Percentiles rank a stretch among this genome's conserved stretches.
These are phyloP conservation scores for Calycopis cecrops DNA, from an alignment of 1,140 invertebrate genomes.

Conservation along the genomic window DNA sequence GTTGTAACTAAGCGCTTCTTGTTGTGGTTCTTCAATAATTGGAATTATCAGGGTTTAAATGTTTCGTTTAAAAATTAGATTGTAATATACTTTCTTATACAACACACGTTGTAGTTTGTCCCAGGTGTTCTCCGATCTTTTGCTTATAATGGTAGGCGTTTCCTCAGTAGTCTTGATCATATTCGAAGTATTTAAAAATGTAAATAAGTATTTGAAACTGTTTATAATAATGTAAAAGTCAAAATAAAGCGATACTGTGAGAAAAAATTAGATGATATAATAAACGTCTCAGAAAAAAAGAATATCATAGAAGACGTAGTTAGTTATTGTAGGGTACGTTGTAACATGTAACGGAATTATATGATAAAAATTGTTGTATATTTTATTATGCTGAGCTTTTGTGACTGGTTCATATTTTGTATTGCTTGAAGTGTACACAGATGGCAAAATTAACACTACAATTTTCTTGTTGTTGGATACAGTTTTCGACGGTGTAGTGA, in stretches of 20 bases:
- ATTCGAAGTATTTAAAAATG: constrained; percentile 53
- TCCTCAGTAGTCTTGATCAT: constrained; percentile 47
- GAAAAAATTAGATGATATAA: constrained; percentile 67
- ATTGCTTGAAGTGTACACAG: constrained; percentile 15
- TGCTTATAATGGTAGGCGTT: constrained; percentile 52
- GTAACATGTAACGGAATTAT: constrained; percentile 47
- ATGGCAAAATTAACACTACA: neutral
- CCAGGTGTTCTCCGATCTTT: constrained; percentile 43
- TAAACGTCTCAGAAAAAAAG: constrained; percentile 60
- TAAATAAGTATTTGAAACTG: constrained; percentile 68
- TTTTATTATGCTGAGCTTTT: constrained; percentile 37
- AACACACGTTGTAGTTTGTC: constrained; percentile 38
- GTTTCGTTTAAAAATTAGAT: constrained; percentile 57
- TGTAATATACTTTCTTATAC: constrained; percentile 46
- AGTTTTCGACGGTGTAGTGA: too few relatives aligned
- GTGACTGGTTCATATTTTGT: constrained; percentile 17
- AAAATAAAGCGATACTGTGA: constrained; percentile 74
- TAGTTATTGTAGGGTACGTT: constrained; percentile 60
- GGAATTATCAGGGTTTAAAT: constrained; percentile 71
- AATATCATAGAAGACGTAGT: constrained; percentile 68
- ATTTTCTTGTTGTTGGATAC: too few relatives aligned
- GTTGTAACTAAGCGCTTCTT: constrained; percentile 62
- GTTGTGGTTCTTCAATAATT: constrained; percentile 64
- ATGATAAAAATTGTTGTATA: constrained; percentile 50
- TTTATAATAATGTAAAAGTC: constrained; percentile 71